phyloP scores from a whole-genome alignment of 1,140 invertebrate genomes.

The Hycleus cichorii region DNA sequence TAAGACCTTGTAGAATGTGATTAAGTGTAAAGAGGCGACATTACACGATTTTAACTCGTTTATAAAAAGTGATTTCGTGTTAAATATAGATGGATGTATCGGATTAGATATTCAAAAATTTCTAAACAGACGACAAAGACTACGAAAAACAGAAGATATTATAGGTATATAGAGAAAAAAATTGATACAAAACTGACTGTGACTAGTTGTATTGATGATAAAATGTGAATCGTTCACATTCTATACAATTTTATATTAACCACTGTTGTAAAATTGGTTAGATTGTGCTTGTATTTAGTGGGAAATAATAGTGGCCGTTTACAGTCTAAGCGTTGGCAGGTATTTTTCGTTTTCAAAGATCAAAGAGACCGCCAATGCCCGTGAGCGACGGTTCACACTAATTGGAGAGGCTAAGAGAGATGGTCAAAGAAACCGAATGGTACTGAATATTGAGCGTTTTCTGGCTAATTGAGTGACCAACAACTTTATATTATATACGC shows the following conservation, averaged over 20 bases:
- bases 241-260: no score
- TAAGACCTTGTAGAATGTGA: no score
- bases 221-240: no score
- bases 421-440: conserved; percentile 41
- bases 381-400: conserved; percentile 41
- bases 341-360: conserved; percentile 29
- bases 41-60: no score
- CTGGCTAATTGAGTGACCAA: conserved; percentile 43
- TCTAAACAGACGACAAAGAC: no score
- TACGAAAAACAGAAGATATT: no score
- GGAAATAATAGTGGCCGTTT: conserved; percentile 1
- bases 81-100: no score
- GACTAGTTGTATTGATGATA: no score
- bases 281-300: conserved; percentile 13
- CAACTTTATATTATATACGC: conserved; percentile 34
- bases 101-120: no score
- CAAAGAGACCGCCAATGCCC: conserved; percentile 33
- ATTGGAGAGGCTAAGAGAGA: conserved; percentile 36
- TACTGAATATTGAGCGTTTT: conserved; percentile 41
- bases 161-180: not conserved
- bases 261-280: not conserved
- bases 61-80: no score
- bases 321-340: conserved; percentile 30
- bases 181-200: not conserved
- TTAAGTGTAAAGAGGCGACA: no score